phyloP scores from a whole-genome alignment of 2,888 invertebrate species.

The Catocala sponsa region DNA sequence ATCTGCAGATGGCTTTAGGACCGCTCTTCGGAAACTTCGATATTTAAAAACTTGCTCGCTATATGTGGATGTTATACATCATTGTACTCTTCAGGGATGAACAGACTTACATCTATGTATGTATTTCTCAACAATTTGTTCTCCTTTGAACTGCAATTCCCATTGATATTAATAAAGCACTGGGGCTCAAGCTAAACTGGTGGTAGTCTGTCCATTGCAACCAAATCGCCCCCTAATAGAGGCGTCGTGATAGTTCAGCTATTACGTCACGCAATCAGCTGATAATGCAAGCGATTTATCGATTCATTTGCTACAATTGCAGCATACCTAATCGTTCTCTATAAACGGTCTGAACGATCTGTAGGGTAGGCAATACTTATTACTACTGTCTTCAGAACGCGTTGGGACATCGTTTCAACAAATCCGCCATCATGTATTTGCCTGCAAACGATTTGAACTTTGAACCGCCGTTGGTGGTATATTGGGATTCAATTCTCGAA shows the following conservation, averaged over 20 bases:
- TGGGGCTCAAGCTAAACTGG: conserved; percentile 23
- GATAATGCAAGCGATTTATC: conserved; percentile 61
- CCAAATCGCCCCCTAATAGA: conserved; percentile 55
- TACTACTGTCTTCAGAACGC: conserved; percentile 24
- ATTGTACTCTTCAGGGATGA: no score
- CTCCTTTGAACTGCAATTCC: neutral
- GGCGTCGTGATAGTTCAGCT: conserved; percentile 69
- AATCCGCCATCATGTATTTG: conserved; percentile 11
- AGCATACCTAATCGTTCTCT: conserved; percentile 51
- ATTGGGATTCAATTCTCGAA: no score
- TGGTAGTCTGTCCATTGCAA: conserved; percentile 43
- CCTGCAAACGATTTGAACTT: no score
- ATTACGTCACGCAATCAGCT: conserved; percentile 63
- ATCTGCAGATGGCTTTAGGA: no score
- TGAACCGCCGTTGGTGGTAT: no score
- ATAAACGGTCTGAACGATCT: conserved; percentile 44
- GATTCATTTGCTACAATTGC: conserved; percentile 58
- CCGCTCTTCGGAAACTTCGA: no score
- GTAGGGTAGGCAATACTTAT: conserved; percentile 20
- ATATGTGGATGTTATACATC: no score
- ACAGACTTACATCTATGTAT: no score
- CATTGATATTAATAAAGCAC: conserved; percentile 31
- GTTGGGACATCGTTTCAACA: conserved; percentile 31
- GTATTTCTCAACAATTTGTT: no score
- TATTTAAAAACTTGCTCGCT: no score